A percentile compares a stretch with the other conserved stretches of the same genome.
phyloP scores from a whole-genome alignment of 2,888 invertebrate genomes.

The Latrodectus elegans region DNA sequence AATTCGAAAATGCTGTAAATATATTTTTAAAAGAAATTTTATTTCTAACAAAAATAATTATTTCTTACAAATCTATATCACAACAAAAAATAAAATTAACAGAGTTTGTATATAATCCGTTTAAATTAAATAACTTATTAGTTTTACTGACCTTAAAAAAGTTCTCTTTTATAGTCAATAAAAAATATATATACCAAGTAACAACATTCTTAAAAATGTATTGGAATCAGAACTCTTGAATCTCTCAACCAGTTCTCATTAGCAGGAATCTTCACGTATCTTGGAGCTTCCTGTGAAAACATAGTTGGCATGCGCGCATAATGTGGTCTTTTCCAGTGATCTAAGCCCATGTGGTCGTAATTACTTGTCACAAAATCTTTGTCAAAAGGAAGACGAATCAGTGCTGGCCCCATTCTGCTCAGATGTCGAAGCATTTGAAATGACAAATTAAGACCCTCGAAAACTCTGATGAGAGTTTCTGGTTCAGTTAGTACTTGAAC shows the following conservation, averaged over 20 bases:
- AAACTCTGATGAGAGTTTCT: slow-evolving; percentile 48
- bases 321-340: slow-evolving; percentile 39
- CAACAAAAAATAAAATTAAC: too few relatives aligned
- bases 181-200: too few relatives aligned
- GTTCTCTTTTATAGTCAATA: too few relatives aligned
- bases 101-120: too few relatives aligned
- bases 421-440: slow-evolving; percentile 62
- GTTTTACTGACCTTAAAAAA: too few relatives aligned
- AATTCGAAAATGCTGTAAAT: too few relatives aligned
- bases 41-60: too few relatives aligned
- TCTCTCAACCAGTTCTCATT: background rate
- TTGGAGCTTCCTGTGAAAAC: slow-evolving; percentile 49
- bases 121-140: too few relatives aligned
- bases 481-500: slow-evolving; percentile 64
- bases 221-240: background rate
- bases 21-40: too few relatives aligned
- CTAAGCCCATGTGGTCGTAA: slow-evolving; percentile 35
- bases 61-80: too few relatives aligned
- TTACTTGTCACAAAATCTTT: slow-evolving; percentile 20
- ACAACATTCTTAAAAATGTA: background rate
- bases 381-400: slow-evolving; percentile 50
- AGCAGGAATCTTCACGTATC: slow-evolving; percentile 31
- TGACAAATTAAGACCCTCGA: slow-evolving; percentile 57
- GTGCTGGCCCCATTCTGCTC: slow-evolving; percentile 51
- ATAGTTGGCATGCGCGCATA: slow-evolving; percentile 55